A percentile compares a stretch with the other conserved stretches of the same genome.
Conservation (phyloP, 2,113 vertebrate genomes). For the Gallinago undulata region DNA sequence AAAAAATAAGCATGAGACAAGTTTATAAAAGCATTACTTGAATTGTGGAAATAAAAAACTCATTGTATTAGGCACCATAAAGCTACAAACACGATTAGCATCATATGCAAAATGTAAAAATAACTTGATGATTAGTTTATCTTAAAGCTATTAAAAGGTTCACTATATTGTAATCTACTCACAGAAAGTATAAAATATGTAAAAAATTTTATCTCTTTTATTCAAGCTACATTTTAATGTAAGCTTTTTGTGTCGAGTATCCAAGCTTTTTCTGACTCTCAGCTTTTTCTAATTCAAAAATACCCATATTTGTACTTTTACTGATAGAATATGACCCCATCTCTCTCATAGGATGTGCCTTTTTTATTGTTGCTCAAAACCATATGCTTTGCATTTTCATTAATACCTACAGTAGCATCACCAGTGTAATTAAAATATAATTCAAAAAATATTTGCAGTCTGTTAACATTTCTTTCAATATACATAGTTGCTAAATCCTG, state of each 20-base stretch:
- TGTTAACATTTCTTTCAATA: background rate
- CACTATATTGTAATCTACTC: background rate
- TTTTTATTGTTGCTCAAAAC: background rate
- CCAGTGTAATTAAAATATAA: background rate
- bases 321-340: background rate
- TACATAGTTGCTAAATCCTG: background rate
- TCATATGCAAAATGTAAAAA: conserved; percentile 34
- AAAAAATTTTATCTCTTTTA: background rate
- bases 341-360: background rate
- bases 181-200: conserved; percentile 8
- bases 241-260: background rate
- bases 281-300: background rate
- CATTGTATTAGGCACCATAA: conserved; percentile 17
- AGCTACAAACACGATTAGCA: background rate
- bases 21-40: conserved; percentile 43
- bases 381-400: conserved; percentile 1
- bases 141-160: conserved; percentile 14
- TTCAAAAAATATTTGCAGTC: background rate
- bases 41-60: conserved; percentile 42
- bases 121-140: background rate
- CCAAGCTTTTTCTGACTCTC: background rate
- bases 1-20: conserved; percentile 33
- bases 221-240: background rate
- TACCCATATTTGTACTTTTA: background rate
- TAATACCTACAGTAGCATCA: background rate